These are phyloP conservation scores for Eristalis arbustorum DNA, from an alignment of 2,888 invertebrate genomes.

Conservation along the genomic window DNA sequence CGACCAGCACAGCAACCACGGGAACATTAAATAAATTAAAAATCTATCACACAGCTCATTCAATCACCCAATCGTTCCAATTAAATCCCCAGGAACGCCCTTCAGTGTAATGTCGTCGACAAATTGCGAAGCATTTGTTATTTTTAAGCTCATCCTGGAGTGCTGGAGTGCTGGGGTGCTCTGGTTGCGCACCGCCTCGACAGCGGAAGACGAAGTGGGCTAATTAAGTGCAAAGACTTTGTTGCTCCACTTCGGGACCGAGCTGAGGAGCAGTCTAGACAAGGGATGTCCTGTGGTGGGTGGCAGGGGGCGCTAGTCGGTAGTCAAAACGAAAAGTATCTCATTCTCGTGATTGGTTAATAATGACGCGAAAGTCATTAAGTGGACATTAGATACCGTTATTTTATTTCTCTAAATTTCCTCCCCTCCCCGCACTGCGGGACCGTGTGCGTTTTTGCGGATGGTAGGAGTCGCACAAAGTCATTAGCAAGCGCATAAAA, in stretches of 20 bases:
- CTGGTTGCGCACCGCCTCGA: background rate
- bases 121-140: slow-evolving; percentile 60
- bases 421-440: background rate
- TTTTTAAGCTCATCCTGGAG: slow-evolving; percentile 24
- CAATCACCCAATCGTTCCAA: slow-evolving; percentile 50
- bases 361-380: slow-evolving; percentile 63
- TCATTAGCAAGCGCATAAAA: slow-evolving; percentile 39
- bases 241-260: background rate
- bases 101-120: slow-evolving; percentile 33
- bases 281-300: background rate
- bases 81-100: slow-evolving; percentile 27
- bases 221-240: slow-evolving; percentile 61
- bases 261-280: slow-evolving; percentile 30
- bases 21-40: slow-evolving; percentile 30
- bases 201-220: slow-evolving; percentile 22
- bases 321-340: slow-evolving; percentile 35
- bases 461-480: slow-evolving; percentile 1
- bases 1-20: background rate
- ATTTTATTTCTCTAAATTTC: slow-evolving; percentile 13
- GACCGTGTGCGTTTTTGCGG: background rate
- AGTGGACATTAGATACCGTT: slow-evolving; percentile 56
- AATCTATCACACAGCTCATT: slow-evolving; percentile 47
- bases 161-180: background rate
- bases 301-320: background rate
- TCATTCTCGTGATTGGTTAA: slow-evolving; percentile 52